A percentile compares a stretch with the other conserved stretches of the same genome.
These are phyloP conservation scores for Zaprionus davidi DNA, from an alignment of 1,140 invertebrate genomes.

Conservation along the genomic window DNA sequence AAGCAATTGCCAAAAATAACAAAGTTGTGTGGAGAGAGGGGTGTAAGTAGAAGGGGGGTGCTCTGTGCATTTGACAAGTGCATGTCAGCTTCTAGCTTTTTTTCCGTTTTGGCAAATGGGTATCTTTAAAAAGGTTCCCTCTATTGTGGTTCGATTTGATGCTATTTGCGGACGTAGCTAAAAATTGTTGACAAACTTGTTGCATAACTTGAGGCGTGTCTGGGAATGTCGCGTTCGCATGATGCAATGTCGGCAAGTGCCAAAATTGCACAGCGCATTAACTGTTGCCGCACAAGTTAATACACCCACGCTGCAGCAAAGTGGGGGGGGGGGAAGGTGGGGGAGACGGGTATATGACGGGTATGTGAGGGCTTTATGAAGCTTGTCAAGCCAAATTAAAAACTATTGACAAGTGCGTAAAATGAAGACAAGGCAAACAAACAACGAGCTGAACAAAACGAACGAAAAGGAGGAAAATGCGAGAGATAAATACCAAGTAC, in stretches of 20 bases:
- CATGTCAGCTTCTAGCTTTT: slow-evolving; percentile 55
- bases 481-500: slow-evolving; percentile 67
- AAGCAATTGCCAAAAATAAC: slow-evolving; percentile 67
- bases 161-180: slow-evolving; percentile 51
- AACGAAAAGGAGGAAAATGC: slow-evolving; percentile 10
- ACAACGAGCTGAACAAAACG: slow-evolving; percentile 2
- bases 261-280: slow-evolving; percentile 66
- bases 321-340: background rate
- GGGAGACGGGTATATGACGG: background rate
- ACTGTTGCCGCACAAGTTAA: slow-evolving; percentile 36
- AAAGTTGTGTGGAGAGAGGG: background rate
- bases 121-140: slow-evolving; percentile 46
- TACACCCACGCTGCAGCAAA: background rate
- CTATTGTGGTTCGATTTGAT: slow-evolving; percentile 31
- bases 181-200: slow-evolving; percentile 67
- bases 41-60: slow-evolving; percentile 10
- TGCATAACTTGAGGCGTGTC: slow-evolving; percentile 77
- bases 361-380: slow-evolving; percentile 19
- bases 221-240: slow-evolving; percentile 73
- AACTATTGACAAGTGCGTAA: slow-evolving; percentile 47
- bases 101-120: slow-evolving; percentile 47
- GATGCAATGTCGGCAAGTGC: slow-evolving; percentile 70
- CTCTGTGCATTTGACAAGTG: slow-evolving; percentile 71
- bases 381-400: slow-evolving; percentile 25
- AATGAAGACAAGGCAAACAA: slow-evolving; percentile 45